Percentiles rank a stretch among this genome's conserved stretches.
Evolutionary conservation across 2,888 invertebrate genomes (phyloP).

Genomic region (Sycophila texana): DNA sequence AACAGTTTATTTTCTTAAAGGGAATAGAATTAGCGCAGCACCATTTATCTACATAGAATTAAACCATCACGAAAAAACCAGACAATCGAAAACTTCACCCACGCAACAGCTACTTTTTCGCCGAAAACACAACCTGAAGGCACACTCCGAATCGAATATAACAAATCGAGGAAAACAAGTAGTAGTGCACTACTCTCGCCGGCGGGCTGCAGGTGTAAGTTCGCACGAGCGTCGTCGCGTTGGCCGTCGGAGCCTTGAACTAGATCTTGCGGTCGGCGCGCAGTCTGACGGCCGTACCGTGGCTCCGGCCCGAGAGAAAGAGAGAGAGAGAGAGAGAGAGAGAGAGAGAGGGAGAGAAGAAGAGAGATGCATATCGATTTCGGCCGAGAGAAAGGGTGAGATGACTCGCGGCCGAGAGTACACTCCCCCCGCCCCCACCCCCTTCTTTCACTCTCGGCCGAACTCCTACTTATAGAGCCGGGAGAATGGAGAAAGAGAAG

Average conservation of each 20-base stretch:
- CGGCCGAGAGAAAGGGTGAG: background rate
- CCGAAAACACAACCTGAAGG: too few species aligned
- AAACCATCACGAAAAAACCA: too few species aligned
- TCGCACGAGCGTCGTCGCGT: background rate
- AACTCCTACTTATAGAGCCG: too few species aligned
- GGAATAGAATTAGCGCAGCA: too few species aligned
- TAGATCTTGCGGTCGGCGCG: slow-evolving; percentile 35
- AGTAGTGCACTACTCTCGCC: background rate
- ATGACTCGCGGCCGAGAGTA: background rate
- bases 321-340: background rate
- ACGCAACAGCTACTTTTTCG: too few species aligned
- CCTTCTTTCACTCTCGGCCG: too few species aligned
- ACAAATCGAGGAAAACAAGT: too few species aligned
- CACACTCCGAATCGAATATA: too few species aligned
- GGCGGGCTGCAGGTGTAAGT: background rate
- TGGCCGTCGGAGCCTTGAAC: slow-evolving; percentile 29
- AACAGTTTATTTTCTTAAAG: too few species aligned
- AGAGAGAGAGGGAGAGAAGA: background rate
- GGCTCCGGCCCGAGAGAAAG: background rate
- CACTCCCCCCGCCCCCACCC: too few species aligned
- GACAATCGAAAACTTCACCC: too few species aligned
- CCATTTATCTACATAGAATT: too few species aligned
- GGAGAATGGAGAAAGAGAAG: background rate
- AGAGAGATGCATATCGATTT: background rate
- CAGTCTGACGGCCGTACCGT: slow-evolving; percentile 39